Percentiles rank a stretch among this genome's conserved stretches.
Conservation (phyloP, 2,888 invertebrate genomes). For the Gortyna flavago region DNA sequence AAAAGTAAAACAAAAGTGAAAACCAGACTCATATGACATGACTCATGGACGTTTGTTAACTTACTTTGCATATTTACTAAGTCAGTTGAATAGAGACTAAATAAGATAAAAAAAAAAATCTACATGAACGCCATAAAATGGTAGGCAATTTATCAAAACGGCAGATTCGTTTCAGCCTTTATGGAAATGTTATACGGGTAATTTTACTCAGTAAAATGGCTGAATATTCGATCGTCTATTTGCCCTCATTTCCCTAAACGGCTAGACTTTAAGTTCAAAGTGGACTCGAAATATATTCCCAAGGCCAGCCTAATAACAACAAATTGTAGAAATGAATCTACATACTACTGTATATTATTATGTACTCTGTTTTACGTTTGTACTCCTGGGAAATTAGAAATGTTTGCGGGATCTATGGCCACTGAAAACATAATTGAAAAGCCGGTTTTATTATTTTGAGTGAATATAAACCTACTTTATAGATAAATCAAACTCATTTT, state of each 20-base stretch:
- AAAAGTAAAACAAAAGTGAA: too few relatives aligned
- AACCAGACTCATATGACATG: too few relatives aligned
- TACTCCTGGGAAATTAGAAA: conserved; percentile 48
- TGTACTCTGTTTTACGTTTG: conserved; percentile 40
- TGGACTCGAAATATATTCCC: conserved; percentile 12
- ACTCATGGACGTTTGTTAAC: not conserved
- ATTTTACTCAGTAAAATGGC: conserved; percentile 28
- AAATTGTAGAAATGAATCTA: conserved; percentile 36
- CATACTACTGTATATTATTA: conserved; percentile 18
- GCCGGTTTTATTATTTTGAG: conserved; percentile 49
- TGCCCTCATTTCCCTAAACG: conserved; percentile 16
- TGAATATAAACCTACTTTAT: conserved; percentile 13
- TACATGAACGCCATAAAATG: conserved; percentile 3
- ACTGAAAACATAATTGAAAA: conserved; percentile 57
- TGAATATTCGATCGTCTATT: conserved; percentile 16
- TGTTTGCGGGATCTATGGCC: conserved; percentile 49
- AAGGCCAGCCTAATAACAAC: conserved; percentile 28
- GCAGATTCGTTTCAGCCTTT: not conserved
- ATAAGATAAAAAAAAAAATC: not conserved
- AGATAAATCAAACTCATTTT: conserved; percentile 23
- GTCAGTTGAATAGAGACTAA: not conserved
- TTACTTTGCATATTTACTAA: not conserved
- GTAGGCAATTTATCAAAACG: conserved; percentile 27
- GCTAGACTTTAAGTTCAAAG: conserved; percentile 24
- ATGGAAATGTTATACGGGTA: conserved; percentile 29